Base-by-base conservation (phyloP, 2,797 vertebrate species). In the Lepus townsendii region DNA sequence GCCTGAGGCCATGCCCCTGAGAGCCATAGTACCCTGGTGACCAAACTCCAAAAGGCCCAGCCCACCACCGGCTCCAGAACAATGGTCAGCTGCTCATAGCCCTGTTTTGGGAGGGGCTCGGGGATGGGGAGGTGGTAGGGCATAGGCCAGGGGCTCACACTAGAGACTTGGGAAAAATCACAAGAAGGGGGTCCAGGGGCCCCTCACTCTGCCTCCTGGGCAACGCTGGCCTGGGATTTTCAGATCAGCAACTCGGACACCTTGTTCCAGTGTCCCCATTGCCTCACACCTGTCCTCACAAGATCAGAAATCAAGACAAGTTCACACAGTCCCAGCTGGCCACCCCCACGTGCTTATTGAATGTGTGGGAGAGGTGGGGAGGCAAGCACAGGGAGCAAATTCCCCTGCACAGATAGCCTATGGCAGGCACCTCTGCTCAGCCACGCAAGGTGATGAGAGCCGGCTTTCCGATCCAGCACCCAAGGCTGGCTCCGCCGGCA, bases 151-250 rank as follows among this genome's bases (percentile, higher is more conserved):
- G 32, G 35, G 20, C 30, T n/a, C 52, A 17, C 8, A 9, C 62
- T 9, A 2, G 60, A 13, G 38, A 69, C 2, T 4, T 24, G 26
- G 14, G 10, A 24, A 54, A 35, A 82, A 8, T 76, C 22, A 2
- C 3, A 17, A 57, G 30, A 27, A 66, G 47, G 72, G 20, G 26
- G 16, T 13, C 38, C 20, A 0, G 1, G 0, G 4, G 7, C 2
- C 30, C 10, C 8, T 22, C 5, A 9, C 12, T 77, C 12, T 11
- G 1, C 0, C 0, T 7, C 6, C 3, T 47, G 17, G 32, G 26
- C 47, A 20, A 7, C 30, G 4, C 35, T 62, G 26, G 69, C 20
- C 66, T 50, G 30, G 1, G 17, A 17, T 20, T 65, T 76, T 19
- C 42, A 35, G 2, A 11, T 62, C 27, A 20, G 30, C 14, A 5